Evolutionary conservation across 2,113 vertebrate species (phyloP).

Genomic region (Phalacrocorax carbo): DNA sequence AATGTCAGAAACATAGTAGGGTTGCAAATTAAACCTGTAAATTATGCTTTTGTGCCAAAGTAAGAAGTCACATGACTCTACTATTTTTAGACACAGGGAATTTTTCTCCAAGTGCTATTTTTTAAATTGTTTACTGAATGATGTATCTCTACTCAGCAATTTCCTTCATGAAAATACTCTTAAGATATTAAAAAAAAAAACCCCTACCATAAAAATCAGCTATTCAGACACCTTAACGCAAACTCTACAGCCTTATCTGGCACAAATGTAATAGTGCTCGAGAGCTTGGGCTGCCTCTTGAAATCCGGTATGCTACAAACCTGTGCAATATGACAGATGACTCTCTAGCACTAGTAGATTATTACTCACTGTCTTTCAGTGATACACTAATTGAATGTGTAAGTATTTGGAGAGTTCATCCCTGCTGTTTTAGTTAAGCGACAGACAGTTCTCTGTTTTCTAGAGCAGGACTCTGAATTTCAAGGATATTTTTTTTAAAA

Average conservation of each 20-base stretch:
- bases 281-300: background rate
- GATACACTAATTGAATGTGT: background rate
- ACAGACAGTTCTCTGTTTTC: background rate
- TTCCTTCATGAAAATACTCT: slow-evolving; percentile 25
- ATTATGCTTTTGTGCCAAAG: slow-evolving; percentile 60
- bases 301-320: background rate
- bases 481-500: background rate
- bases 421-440: background rate
- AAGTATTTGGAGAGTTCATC: background rate
- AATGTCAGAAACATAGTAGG: slow-evolving; percentile 50
- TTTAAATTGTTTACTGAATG: slow-evolving; percentile 58
- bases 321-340: background rate
- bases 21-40: slow-evolving; percentile 68
- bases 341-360: background rate
- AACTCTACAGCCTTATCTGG: background rate
- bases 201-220: slow-evolving; percentile 24
- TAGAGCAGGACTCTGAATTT: background rate
- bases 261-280: background rate
- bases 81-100: slow-evolving; percentile 53
- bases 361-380: background rate
- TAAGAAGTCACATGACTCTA: slow-evolving; percentile 15
- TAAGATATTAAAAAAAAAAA: background rate
- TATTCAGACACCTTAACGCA: slow-evolving; percentile 6
- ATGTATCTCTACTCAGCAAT: slow-evolving; percentile 46
- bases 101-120: slow-evolving; percentile 11